phyloP scores from a whole-genome alignment of 2,797 vertebrate species.

The Columba guinea region DNA sequence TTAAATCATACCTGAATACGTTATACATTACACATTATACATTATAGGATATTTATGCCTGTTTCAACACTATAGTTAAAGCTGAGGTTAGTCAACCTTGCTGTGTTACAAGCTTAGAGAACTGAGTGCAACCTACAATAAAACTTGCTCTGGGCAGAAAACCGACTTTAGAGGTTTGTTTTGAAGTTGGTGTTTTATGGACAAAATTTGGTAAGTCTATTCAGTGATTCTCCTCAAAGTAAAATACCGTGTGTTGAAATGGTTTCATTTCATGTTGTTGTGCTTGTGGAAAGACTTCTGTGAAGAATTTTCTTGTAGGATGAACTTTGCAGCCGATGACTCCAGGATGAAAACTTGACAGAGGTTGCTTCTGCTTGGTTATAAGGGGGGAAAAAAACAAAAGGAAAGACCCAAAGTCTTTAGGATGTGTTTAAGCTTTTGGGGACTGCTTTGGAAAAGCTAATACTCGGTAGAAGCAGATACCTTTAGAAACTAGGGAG shows the following conservation, averaged over 20 bases:
- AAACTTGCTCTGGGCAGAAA: conserved; percentile 24
- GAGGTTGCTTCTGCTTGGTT: background rate
- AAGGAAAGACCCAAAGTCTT: background rate
- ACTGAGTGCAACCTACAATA: background rate
- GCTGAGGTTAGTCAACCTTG: background rate
- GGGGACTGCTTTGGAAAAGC: background rate
- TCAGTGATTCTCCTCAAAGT: conserved; percentile 16
- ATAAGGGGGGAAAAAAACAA: background rate
- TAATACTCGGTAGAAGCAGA: background rate
- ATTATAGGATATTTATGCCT: background rate
- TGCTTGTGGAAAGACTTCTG: background rate
- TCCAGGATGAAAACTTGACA: background rate
- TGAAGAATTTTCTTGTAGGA: background rate
- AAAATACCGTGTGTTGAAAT: background rate
- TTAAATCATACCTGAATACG: background rate
- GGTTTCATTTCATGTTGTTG: background rate
- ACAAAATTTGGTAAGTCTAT: background rate
- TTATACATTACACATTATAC: background rate
- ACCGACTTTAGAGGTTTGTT: background rate
- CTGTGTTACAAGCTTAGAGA: background rate
- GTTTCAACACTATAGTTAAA: background rate
- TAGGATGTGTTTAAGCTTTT: background rate
- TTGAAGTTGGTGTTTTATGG: background rate
- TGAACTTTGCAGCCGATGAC: background rate
- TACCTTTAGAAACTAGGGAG: background rate